Evolutionary conservation across 2,797 vertebrate species (phyloP).

Genomic region (Uromys caudimaculatus): DNA sequence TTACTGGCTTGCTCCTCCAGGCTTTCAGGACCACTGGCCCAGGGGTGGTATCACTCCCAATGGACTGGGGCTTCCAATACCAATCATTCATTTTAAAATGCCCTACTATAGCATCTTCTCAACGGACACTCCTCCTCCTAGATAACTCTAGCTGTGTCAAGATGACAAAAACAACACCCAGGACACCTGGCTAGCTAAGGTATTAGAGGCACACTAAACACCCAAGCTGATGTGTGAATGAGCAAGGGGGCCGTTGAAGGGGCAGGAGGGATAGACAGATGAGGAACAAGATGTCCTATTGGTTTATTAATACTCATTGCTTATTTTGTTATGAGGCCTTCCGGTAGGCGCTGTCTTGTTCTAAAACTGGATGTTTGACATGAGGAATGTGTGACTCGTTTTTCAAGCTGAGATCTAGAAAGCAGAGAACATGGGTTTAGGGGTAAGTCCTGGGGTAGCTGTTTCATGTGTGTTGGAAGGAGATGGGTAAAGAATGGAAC

Average conservation of each 20-base stretch:
- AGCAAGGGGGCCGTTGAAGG: not conserved
- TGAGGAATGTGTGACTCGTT: conserved; percentile 33
- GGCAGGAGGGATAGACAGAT: not conserved
- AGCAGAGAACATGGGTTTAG: not conserved
- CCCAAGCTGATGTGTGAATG: not conserved
- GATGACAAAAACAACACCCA: not conserved
- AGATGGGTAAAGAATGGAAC: not conserved
- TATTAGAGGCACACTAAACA: not conserved
- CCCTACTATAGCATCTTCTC: not conserved
- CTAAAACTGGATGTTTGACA: conserved; percentile 4
- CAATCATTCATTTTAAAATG: not conserved
- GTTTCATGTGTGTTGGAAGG: not conserved
- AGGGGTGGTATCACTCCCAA: not conserved
- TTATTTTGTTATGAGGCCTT: not conserved
- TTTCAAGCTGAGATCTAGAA: conserved; percentile 10
- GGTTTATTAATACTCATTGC: not conserved
- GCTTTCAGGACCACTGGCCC: not conserved
- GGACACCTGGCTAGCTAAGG: not conserved
- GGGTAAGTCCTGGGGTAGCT: not conserved
- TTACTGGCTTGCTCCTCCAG: not conserved
- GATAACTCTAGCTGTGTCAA: too few relatives aligned
- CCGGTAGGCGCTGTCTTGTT: not conserved
- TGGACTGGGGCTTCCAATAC: not conserved
- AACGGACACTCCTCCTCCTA: not conserved
- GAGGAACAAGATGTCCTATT: not conserved